phyloP scores from a whole-genome alignment of 1,140 invertebrate species.

The Drosophila busckii region DNA sequence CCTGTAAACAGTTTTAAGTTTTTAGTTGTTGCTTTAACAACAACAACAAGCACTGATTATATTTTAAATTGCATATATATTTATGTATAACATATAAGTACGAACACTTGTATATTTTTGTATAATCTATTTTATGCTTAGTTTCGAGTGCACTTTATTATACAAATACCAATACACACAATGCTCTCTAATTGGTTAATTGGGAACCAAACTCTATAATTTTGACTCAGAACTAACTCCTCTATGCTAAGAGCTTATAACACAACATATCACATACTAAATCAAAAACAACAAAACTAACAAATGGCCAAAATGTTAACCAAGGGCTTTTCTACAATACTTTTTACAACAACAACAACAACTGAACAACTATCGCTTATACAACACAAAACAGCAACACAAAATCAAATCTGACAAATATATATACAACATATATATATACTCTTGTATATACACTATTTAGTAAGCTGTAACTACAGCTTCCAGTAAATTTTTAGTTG shows the following conservation, averaged over 20 bases:
- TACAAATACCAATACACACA: conserved; percentile 32
- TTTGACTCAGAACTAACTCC: conserved; percentile 15
- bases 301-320: conserved; percentile 25
- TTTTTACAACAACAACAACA: conserved; percentile 44
- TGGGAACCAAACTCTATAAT: conserved; percentile 36
- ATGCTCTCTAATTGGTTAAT: conserved; percentile 36
- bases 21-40: too few relatives aligned
- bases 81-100: conserved; percentile 57
- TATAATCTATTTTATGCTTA: conserved; percentile 55
- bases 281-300: conserved; percentile 22
- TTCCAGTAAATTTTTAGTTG: too few relatives aligned
- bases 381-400: conserved; percentile 3
- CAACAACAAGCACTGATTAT: conserved; percentile 36
- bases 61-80: conserved; percentile 28
- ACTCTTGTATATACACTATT: conserved; percentile 40
- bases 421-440: conserved; percentile 53
- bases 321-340: conserved; percentile 62
- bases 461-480: conserved; percentile 17
- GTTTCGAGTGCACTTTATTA: conserved; percentile 12
- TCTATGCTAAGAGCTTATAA: conserved; percentile 45
- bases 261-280: conserved; percentile 44
- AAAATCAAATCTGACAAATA: conserved; percentile 16
- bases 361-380: too few relatives aligned
- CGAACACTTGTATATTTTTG: conserved; percentile 47
- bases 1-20: conserved; percentile 34